Evolutionary conservation across 2,797 vertebrate genomes (phyloP).

Genomic region (Danio choprae): DNA sequence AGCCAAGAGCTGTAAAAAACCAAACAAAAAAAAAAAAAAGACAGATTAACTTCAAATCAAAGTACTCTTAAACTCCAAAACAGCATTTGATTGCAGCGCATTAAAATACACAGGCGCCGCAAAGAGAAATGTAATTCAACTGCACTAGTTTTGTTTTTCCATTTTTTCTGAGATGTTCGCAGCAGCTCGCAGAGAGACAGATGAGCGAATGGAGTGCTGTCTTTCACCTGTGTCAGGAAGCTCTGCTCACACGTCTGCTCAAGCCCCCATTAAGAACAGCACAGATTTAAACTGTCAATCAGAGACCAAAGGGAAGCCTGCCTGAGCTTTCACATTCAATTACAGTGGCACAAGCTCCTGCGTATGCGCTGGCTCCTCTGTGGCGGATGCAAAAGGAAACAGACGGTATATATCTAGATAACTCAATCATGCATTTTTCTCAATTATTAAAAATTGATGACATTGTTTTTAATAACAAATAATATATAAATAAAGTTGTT

Average conservation of each 20-base stretch:
- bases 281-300: conserved; percentile 57
- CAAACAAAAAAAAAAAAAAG: too few species aligned
- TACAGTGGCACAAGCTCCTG: conserved; percentile 8
- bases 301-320: conserved; percentile 30
- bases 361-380: neutral
- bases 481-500: neutral
- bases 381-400: neutral
- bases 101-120: neutral
- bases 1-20: conserved; percentile 21
- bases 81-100: neutral
- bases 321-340: conserved; percentile 42
- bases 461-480: neutral
- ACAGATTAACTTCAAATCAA: neutral
- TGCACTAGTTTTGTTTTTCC: neutral
- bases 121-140: conserved; percentile 4
- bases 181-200: conserved; percentile 35
- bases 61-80: neutral
- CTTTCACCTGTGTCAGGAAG: conserved; percentile 43
- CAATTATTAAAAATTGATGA: neutral
- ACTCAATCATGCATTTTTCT: neutral
- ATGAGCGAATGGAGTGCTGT: conserved; percentile 24
- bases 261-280: conserved; percentile 42
- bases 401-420: neutral
- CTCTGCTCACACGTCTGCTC: conserved; percentile 28
- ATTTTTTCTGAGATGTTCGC: conserved; percentile 1